Conservation (phyloP, 1,140 invertebrate species). For the Caerostris darwini region DNA sequence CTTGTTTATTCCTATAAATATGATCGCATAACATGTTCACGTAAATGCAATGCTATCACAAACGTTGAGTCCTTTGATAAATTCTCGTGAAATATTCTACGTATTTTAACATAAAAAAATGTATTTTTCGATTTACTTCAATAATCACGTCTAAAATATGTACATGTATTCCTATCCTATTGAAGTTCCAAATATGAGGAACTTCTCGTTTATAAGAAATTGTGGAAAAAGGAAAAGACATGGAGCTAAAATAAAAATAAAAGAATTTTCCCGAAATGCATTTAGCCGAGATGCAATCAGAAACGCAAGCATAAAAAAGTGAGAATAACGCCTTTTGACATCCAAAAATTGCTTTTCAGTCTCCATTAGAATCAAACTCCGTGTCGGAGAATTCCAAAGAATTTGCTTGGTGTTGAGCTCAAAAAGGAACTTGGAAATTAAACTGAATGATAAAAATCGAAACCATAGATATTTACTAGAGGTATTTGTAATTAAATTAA, state of each 20-base stretch:
- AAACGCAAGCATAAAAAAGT: neutral
- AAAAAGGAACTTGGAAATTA: neutral
- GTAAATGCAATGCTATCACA: too few relatives aligned
- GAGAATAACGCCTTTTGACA: slow-evolving; percentile 43
- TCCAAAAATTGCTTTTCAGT: slow-evolving; percentile 44
- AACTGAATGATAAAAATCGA: neutral
- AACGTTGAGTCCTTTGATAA: too few relatives aligned
- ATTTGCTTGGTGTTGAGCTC: neutral
- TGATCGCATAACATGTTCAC: too few relatives aligned
- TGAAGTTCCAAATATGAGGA: neutral
- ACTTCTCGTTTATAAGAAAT: neutral
- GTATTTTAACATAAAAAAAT: too few relatives aligned
- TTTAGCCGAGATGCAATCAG: slow-evolving; percentile 30
- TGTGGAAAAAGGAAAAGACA: neutral
- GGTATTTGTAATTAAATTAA: too few relatives aligned
- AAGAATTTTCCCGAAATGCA: neutral
- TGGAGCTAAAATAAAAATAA: neutral
- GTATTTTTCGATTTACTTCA: too few relatives aligned
- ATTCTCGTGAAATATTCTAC: too few relatives aligned
- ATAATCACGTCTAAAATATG: neutral
- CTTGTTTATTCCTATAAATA: too few relatives aligned
- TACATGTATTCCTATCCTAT: neutral
- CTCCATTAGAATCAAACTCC: slow-evolving; percentile 27
- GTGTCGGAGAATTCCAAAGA: slow-evolving; percentile 3
- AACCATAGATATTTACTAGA: too few relatives aligned